These are phyloP conservation scores for Harpagoxenus sublaevis DNA, from an alignment of 2,888 invertebrate genomes.

Conservation along the genomic window DNA sequence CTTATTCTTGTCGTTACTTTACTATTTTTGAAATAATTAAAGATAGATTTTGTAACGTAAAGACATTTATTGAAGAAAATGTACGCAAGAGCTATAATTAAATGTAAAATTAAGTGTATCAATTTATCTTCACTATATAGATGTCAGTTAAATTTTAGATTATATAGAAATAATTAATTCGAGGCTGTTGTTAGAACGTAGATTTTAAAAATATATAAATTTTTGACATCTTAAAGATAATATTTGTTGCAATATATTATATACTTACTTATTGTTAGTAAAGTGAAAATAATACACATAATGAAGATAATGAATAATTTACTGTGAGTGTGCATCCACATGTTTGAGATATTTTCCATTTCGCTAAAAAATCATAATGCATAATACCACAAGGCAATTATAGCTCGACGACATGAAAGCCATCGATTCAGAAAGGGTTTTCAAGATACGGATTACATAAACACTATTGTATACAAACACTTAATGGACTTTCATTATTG, in stretches of 20 bases:
- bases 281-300: background rate
- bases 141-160: background rate
- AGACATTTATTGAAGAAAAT: background rate
- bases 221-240: background rate
- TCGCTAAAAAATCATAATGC: constrained; percentile 7
- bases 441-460: constrained; percentile 42
- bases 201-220: background rate
- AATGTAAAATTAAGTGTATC: background rate
- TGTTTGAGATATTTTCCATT: constrained; percentile 24
- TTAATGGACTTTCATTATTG: constrained; percentile 48
- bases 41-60: background rate
- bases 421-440: constrained; percentile 14
- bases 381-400: constrained; percentile 23
- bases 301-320: constrained; percentile 19
- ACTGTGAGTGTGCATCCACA: background rate
- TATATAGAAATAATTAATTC: background rate
- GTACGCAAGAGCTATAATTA: background rate
- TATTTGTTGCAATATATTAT: background rate
- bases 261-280: constrained; percentile 10
- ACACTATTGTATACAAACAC: background rate
- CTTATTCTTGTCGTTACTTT: background rate
- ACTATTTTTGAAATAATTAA: background rate
- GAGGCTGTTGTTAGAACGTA: background rate
- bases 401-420: constrained; percentile 8
- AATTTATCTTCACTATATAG: background rate